Evolutionary conservation across 2,888 invertebrate genomes (phyloP).

Genomic region (Tiliacea citrago): DNA sequence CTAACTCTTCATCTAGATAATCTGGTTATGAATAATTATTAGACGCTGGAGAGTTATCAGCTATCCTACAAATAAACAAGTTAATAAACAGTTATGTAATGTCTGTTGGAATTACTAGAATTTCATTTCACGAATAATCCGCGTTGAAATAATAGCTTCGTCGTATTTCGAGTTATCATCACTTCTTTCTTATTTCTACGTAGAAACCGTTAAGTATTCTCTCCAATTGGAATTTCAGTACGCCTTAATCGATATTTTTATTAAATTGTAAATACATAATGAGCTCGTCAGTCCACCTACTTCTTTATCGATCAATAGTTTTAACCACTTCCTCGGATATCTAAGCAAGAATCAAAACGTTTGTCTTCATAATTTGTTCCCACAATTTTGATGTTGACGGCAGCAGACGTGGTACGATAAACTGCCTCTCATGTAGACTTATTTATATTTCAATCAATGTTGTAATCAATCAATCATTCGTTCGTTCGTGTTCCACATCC

Average conservation of each 20-base stretch:
- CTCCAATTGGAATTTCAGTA: background rate
- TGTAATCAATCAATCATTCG: conserved; percentile 59
- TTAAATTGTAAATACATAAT: conserved; percentile 9
- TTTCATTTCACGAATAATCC: background rate
- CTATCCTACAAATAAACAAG: background rate
- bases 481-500: conserved; percentile 41
- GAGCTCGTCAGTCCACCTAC: background rate
- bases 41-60: background rate
- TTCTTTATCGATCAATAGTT: conserved; percentile 11
- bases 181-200: background rate
- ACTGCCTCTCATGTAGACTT: conserved; percentile 30
- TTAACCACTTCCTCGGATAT: conserved; percentile 19
- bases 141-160: background rate
- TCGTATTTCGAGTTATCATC: background rate
- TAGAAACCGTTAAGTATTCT: background rate
- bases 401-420: conserved; percentile 20
- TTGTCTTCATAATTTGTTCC: conserved; percentile 22
- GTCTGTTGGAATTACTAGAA: background rate
- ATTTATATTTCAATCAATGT: conserved; percentile 59
- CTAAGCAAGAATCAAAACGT: conserved; percentile 14
- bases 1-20: background rate
- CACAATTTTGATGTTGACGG: conserved; percentile 11
- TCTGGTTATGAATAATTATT: background rate
- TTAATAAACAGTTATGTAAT: background rate
- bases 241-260: background rate